phyloP scores from a whole-genome alignment of 2,797 vertebrate genomes.

The Ammospiza maritima region DNA sequence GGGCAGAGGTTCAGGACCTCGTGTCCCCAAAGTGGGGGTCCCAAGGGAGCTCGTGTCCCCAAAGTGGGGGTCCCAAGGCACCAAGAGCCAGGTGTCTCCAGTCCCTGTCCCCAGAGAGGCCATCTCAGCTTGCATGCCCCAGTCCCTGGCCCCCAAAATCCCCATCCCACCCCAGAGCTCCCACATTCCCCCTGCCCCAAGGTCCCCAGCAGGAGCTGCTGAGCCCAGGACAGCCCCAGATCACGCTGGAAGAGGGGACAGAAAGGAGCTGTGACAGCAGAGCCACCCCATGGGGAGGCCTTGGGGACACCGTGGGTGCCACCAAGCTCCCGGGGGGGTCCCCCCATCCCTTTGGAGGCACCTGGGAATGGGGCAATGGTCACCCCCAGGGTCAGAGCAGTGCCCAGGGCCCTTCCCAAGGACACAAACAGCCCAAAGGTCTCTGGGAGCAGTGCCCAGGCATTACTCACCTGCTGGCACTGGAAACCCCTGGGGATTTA shows the following conservation, averaged over 20 bases:
- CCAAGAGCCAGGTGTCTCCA: background rate
- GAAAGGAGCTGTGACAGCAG: background rate
- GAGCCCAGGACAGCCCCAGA: background rate
- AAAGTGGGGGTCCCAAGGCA: no score
- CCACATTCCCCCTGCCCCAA: background rate
- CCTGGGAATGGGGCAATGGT: background rate
- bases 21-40: no score
- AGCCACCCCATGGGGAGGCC: background rate
- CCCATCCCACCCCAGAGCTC: accelerated
- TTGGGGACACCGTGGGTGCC: background rate
- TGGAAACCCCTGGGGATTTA: background rate
- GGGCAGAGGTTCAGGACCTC: no score
- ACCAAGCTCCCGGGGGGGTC: accelerated
- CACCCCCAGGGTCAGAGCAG: background rate
- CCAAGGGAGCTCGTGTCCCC: no score
- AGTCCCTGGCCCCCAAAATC: background rate
- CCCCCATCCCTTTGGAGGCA: background rate
- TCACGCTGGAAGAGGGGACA: accelerated
- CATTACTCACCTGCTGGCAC: background rate
- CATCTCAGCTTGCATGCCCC: background rate
- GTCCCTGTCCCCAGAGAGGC: background rate
- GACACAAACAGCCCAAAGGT: constrained; percentile 38
- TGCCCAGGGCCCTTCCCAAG: background rate
- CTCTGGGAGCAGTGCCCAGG: constrained; percentile 2
- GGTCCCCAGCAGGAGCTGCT: background rate